Evolutionary conservation across 2,113 vertebrate species (phyloP), one percentile per base, ranked within the genome.

Genomic region (Centropristis striata): DNA sequence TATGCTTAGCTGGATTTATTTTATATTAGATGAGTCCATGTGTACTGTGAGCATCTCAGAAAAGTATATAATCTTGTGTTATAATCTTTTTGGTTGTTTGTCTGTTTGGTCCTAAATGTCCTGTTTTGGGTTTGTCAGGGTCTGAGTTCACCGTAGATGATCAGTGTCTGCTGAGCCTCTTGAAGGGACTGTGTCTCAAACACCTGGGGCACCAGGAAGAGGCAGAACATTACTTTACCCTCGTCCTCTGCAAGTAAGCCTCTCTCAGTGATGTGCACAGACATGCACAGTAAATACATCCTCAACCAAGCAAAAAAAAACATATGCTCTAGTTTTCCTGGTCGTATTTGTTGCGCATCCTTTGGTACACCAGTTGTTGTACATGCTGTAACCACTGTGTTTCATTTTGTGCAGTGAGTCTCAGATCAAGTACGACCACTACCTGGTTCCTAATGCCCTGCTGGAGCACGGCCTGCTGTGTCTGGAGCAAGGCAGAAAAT

Each of bases 371-470:
- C 28, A n/a, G 21, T 18, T 55, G 1, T 58, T 41, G 25, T n/a
- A n/a, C 10, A 44, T 39, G 41, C 13, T 75, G 7, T 55, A 42
- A 68, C 53, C 14, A 1, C 36, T 21, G 42, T 79, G 83, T 89
- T 78, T 64, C 60, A 86, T 81, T 86, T 16, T 88, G n/a, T 84
- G 41, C 93, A 99, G 97, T 93, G 97, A 98, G 86, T 95, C 95
- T 90, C 97, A 97, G 93, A 98, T 99, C 86, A 99, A 98, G 89
- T 99, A 96, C 57, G 97, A 99, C 88, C 97, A 99, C 89, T 99
- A 99, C 89, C 91, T 99, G 92, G 96, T 98, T 83, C 98, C 98
- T 70, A 99, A 98, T 75, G 97, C 97, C 2, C 91, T 99, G 68
- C 92, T 99, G 92, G 97, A 99, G 89, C 94, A 97, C 42, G 97